Conservation (phyloP, 2,113 vertebrate species). For the Ptilonorhynchus violaceus region DNA sequence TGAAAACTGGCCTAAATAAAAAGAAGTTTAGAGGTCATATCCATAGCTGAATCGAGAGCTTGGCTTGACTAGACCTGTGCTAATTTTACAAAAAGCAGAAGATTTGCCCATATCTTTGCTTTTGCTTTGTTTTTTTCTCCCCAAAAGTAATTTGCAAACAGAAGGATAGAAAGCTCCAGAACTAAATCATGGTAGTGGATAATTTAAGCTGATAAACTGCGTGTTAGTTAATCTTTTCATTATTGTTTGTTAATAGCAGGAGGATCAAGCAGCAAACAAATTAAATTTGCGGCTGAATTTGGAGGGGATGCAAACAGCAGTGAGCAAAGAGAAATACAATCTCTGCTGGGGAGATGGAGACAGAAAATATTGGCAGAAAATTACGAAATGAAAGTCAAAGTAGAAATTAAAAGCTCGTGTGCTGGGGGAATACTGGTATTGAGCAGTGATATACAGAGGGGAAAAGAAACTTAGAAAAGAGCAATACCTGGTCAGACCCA, state of each 20-base stretch:
- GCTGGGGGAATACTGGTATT: neutral
- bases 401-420: neutral
- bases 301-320: neutral
- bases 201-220: neutral
- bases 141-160: neutral
- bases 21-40: neutral
- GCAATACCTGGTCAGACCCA: neutral
- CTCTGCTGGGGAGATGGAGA: neutral
- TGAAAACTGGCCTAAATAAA: neutral
- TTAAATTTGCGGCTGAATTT: slow-evolving; percentile 36
- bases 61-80: neutral
- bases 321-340: slow-evolving; percentile 14
- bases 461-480: neutral
- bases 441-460: neutral
- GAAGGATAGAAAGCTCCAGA: neutral
- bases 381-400: neutral
- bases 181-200: neutral
- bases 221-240: slow-evolving; percentile 32
- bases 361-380: slow-evolving; percentile 46
- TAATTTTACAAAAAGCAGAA: neutral
- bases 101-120: neutral
- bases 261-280: slow-evolving; percentile 27
- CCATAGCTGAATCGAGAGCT: neutral
- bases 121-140: neutral
- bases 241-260: neutral